Evolutionary conservation across 2,888 invertebrate genomes (phyloP).

Genomic region (Sepioteuthis lessoniana): DNA sequence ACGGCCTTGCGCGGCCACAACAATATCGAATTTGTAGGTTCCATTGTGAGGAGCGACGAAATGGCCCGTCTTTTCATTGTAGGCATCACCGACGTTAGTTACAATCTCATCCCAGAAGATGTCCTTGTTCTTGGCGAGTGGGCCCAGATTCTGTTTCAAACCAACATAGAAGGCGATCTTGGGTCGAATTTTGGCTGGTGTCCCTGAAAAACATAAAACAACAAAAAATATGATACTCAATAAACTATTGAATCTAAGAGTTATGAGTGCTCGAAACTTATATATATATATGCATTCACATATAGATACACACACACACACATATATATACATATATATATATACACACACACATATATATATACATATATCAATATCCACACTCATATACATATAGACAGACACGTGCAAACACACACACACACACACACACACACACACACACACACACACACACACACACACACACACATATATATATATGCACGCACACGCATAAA

Average conservation of each 20-base stretch:
- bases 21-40: conserved; percentile 72
- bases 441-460: not conserved
- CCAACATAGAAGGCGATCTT: conserved; percentile 73
- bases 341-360: too few species aligned
- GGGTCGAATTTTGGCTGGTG: conserved; percentile 48
- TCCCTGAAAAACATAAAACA: not conserved
- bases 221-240: not conserved
- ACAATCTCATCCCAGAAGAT: conserved; percentile 70
- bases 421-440: not conserved
- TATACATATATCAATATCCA: too few species aligned
- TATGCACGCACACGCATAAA: too few species aligned
- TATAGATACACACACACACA: not conserved
- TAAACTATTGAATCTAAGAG: too few species aligned
- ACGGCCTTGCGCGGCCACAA: conserved; percentile 73
- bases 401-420: not conserved
- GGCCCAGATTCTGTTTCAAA: conserved; percentile 69
- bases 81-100: conserved; percentile 71
- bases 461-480: not conserved
- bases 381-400: too few species aligned
- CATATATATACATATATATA: not conserved
- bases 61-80: conserved; percentile 65
- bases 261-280: not conserved
- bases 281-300: not conserved
- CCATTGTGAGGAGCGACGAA: conserved; percentile 72
- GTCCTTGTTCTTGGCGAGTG: conserved; percentile 65